phyloP scores from a whole-genome alignment of 2,888 invertebrate species.

The Andrena minutula region DNA sequence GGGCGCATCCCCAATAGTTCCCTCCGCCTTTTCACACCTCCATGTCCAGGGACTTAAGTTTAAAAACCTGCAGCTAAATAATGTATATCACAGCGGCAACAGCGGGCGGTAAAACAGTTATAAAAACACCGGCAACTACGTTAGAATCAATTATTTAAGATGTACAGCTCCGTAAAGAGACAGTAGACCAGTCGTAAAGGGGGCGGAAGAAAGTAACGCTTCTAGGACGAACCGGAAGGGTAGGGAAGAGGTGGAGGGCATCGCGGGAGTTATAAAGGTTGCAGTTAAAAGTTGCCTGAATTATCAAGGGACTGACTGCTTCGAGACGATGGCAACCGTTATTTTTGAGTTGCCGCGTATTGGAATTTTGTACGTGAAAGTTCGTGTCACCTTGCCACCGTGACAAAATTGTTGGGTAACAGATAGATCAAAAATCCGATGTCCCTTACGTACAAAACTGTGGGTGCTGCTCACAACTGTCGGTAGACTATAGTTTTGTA shows the following conservation, averaged over 20 bases:
- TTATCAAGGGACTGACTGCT: slow-evolving; percentile 79
- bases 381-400: slow-evolving; percentile 9
- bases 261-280: slow-evolving; percentile 80
- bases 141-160: slow-evolving; percentile 84
- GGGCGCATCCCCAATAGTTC: slow-evolving; percentile 48
- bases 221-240: slow-evolving; percentile 62
- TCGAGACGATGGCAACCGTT: slow-evolving; percentile 58
- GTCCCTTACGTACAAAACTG: neutral
- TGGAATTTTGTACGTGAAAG: slow-evolving; percentile 53
- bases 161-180: slow-evolving; percentile 81
- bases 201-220: slow-evolving; percentile 75
- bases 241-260: slow-evolving; percentile 50
- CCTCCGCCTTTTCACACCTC: slow-evolving; percentile 67
- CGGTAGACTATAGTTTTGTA: neutral
- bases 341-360: slow-evolving; percentile 61
- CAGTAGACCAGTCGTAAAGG: slow-evolving; percentile 82
- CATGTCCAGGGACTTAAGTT: slow-evolving; percentile 71
- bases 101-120: slow-evolving; percentile 84
- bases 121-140: slow-evolving; percentile 84
- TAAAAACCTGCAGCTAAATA: slow-evolving; percentile 81
- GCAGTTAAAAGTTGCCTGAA: slow-evolving; percentile 82
- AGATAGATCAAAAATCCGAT: slow-evolving; percentile 4
- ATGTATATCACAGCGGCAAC: slow-evolving; percentile 78
- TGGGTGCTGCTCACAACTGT: too few species aligned
- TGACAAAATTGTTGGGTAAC: slow-evolving; percentile 29